Evolutionary conservation across 2,113 vertebrate species (phyloP), one percentile per base, ranked within the genome.

Genomic region (Odobenus rosmarus): DNA sequence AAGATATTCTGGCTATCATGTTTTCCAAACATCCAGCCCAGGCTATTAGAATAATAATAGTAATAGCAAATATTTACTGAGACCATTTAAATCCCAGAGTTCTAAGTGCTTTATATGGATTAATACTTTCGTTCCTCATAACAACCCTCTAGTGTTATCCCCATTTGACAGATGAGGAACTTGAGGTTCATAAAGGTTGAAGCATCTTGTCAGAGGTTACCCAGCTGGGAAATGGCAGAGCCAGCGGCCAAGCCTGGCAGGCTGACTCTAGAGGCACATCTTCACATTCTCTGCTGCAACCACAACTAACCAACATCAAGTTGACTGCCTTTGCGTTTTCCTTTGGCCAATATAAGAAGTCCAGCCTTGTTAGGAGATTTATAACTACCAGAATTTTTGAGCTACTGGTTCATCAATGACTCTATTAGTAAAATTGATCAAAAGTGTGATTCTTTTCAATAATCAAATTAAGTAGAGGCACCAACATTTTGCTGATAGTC

Each of bases 21-120:
- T 93, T 91, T 88, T 72, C 39, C 16, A 83, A 86, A 96, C 16
- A 77, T 69, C 55, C 84, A 97, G 42, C 46, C 16, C 28, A 94
- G 85, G 46, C 23, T 74, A 23, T 64, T 53, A 53, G 46, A 89
- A 95, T 93, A 76, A 51, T 33, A 82, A 90, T n/a, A 81, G n/a
- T 46, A 90, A 33, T 1, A 76, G 15, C 18, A 82, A 64, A 91
- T 79, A 80, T 26, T 74, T 55, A 15, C 13, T 24, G 21, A 83
- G 33, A 24, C 10, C 7, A 89, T 81, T 80, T 57, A 62, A 69
- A 59, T 53, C 36, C 21, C 4, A 57, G 53, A 28, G 51, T 71
- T 28, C 62, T 90, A 86, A 67, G 62, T 15, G 57, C 33, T 85
- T 82, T 59, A 15, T 15, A 31, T 19, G n/a, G 57, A 61, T 61